phyloP scores from a whole-genome alignment of 2,113 vertebrate genomes.

The Hippocampus barbouri region DNA sequence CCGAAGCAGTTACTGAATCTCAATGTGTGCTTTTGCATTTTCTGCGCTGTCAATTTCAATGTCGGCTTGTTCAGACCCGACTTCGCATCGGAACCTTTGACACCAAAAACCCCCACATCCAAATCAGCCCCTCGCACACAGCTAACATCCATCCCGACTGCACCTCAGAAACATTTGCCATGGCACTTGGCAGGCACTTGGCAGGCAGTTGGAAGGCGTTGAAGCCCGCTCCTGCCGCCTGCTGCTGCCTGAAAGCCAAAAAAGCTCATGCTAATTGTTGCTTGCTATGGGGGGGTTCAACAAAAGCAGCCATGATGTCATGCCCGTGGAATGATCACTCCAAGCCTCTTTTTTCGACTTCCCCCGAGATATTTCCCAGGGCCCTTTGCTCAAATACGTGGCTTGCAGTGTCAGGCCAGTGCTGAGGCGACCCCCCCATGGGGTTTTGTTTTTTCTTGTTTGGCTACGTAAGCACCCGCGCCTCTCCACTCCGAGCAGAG shows the following conservation, averaged over 20 bases:
- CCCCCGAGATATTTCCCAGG: conserved; percentile 42
- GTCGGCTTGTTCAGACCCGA: too few species aligned
- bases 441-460: conserved; percentile 25
- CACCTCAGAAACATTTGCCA: too few species aligned
- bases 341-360: not conserved
- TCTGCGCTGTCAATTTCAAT: too few species aligned
- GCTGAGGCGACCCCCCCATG: conserved; percentile 30
- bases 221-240: not conserved
- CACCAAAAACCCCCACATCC: too few species aligned
- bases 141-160: too few species aligned
- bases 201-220: not conserved
- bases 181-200: too few species aligned
- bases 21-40: too few species aligned
- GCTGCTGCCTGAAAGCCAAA: not conserved
- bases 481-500: conserved; percentile 17
- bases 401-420: conserved; percentile 50
- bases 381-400: conserved; percentile 50
- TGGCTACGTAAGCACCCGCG: conserved; percentile 34
- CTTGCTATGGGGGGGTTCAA: conserved; percentile 35
- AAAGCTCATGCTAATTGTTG: conserved; percentile 48
- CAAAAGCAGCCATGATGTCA: conserved; percentile 56
- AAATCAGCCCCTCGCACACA: too few species aligned
- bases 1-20: too few species aligned
- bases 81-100: too few species aligned
- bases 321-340: too few species aligned